phyloP scores from a whole-genome alignment of 2,113 vertebrate genomes.

The Porphyrio hochstetteri region DNA sequence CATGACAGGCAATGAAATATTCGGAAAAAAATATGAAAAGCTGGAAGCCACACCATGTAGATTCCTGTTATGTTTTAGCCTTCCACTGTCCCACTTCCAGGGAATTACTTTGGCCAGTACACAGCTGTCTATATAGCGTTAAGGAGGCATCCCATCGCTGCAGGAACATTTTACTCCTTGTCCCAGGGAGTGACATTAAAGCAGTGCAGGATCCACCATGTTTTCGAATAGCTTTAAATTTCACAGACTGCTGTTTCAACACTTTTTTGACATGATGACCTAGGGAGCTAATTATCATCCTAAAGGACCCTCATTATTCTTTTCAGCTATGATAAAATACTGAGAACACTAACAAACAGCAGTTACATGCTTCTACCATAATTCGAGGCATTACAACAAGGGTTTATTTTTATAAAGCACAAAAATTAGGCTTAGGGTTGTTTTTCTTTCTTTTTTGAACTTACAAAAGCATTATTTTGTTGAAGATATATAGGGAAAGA shows the following conservation, averaged over 20 bases:
- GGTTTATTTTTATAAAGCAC: neutral
- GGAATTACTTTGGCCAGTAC: neutral
- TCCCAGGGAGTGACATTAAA: neutral
- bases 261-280: neutral
- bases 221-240: neutral
- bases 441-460: neutral
- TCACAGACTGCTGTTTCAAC: neutral
- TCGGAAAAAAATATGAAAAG: neutral
- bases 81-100: neutral
- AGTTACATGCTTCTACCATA: neutral
- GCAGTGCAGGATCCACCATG: neutral
- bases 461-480: neutral
- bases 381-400: neutral
- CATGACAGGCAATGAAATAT: neutral
- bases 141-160: neutral
- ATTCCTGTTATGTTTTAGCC: neutral
- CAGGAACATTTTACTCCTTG: neutral
- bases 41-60: neutral
- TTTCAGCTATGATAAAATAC: neutral
- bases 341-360: neutral
- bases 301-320: constrained; percentile 41
- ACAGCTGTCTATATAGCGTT: neutral
- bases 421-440: neutral
- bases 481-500: neutral
- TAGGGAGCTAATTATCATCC: constrained; percentile 28